These are phyloP conservation scores for Anastrepha obliqua DNA, from an alignment of 1,140 invertebrate genomes.

Conservation along the genomic window DNA sequence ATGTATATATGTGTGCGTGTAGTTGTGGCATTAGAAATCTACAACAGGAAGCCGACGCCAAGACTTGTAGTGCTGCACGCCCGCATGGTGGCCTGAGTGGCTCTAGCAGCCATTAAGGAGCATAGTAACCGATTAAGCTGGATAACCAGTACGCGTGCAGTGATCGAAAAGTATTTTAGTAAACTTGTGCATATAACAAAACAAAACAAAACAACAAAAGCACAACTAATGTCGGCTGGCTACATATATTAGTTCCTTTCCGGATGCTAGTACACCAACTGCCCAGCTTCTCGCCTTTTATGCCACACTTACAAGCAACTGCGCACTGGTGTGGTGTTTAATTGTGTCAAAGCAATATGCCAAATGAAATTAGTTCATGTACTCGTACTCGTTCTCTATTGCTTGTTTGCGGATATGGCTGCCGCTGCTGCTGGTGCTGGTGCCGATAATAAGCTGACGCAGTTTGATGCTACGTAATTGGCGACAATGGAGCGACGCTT, in stretches of 20 bases:
- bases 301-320: too few species aligned
- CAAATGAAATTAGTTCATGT: constrained; percentile 47
- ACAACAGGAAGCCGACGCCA: neutral
- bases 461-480: neutral
- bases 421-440: neutral
- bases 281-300: too few species aligned
- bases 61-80: neutral
- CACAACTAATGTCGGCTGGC: too few species aligned
- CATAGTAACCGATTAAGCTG: neutral
- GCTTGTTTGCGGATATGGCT: constrained; percentile 13
- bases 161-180: neutral
- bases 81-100: neutral
- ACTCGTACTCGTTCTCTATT: neutral
- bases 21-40: neutral
- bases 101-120: neutral
- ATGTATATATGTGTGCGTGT: too few species aligned
- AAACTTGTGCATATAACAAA: too few species aligned
- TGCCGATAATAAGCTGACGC: neutral
- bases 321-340: neutral
- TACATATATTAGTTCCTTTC: too few species aligned
- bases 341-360: constrained; percentile 41
- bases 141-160: neutral
- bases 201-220: too few species aligned
- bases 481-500: neutral
- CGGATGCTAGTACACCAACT: too few species aligned